These are phyloP conservation scores for Bovichtus variegatus DNA, from an alignment of 2,797 vertebrate species.

Conservation along the genomic window DNA sequence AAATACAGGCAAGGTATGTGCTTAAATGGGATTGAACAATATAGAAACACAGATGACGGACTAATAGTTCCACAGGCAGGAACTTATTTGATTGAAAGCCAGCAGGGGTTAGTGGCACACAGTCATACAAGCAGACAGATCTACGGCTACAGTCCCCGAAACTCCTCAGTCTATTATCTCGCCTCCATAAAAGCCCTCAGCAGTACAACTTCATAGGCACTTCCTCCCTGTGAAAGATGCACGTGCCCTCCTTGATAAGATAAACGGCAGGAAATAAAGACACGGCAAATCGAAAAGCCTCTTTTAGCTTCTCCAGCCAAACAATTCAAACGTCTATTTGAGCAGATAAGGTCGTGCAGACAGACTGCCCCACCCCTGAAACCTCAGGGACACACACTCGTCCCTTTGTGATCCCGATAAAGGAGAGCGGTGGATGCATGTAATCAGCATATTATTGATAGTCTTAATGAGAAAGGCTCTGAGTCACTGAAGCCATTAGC, in stretches of 20 bases:
- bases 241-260: conserved; percentile 47
- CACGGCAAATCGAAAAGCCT: conserved; percentile 18
- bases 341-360: conserved; percentile 63
- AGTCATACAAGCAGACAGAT: conserved; percentile 36
- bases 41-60: neutral
- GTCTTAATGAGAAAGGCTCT: conserved; percentile 83
- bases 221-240: conserved; percentile 51
- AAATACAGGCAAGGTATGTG: neutral
- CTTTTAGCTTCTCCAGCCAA: conserved; percentile 42
- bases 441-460: conserved; percentile 88
- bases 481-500: conserved; percentile 85
- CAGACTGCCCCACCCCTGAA: conserved; percentile 43
- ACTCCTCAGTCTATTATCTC: conserved; percentile 47
- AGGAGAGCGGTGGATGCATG: conserved; percentile 71
- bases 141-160: conserved; percentile 10
- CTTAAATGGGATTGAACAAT: neutral
- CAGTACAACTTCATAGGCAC: conserved; percentile 48
- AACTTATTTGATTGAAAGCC: conserved; percentile 15
- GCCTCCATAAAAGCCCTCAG: conserved; percentile 53
- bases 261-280: conserved; percentile 50
- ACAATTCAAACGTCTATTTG: conserved; percentile 65
- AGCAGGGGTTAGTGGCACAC: neutral
- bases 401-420: conserved; percentile 77
- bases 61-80: neutral
- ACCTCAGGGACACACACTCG: conserved; percentile 60